These are phyloP conservation scores for Atrina japonica DNA, from an alignment of 2,888 invertebrate genomes.

Conservation along the genomic window DNA sequence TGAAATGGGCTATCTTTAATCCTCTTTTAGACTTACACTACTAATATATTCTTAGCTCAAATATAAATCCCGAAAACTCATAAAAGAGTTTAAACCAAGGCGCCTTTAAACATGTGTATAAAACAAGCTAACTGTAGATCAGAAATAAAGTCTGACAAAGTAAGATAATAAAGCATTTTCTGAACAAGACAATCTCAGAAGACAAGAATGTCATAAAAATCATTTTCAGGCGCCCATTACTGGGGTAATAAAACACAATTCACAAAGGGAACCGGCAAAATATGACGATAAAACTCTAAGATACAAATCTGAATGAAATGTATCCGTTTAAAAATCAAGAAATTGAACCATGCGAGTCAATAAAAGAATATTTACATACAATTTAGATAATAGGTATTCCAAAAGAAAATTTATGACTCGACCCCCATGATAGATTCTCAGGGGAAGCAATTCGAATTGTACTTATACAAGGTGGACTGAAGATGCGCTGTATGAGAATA, in stretches of 20 bases:
- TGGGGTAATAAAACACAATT: constrained; percentile 24
- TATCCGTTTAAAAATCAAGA: constrained; percentile 24
- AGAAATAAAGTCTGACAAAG: too few relatives aligned
- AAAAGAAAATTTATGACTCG: constrained; percentile 5
- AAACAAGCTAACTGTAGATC: too few relatives aligned
- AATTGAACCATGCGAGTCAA: not conserved
- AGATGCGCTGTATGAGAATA: too few relatives aligned
- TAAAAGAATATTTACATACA: constrained; percentile 16
- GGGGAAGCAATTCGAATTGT: too few relatives aligned
- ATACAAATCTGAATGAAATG: constrained; percentile 30
- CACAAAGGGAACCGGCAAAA: constrained; percentile 26
- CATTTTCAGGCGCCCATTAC: constrained; percentile 24
- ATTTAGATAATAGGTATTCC: constrained; percentile 12
- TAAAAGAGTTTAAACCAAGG: too few relatives aligned
- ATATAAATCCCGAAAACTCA: too few relatives aligned
- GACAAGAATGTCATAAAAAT: constrained; percentile 21
- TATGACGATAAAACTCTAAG: constrained; percentile 30
- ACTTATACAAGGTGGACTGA: too few relatives aligned
- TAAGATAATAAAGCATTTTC: too few relatives aligned
- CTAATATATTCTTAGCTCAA: too few relatives aligned
- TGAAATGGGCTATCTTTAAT: too few relatives aligned
- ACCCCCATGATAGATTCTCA: constrained; percentile 4
- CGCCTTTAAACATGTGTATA: too few relatives aligned
- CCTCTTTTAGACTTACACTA: too few relatives aligned
- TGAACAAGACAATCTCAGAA: not conserved